Percentiles rank a stretch among this genome's conserved stretches.
These are phyloP conservation scores for Pachyseris speciosa DNA, from an alignment of 64 coral and sea anemone species.

Conservation along the genomic window DNA sequence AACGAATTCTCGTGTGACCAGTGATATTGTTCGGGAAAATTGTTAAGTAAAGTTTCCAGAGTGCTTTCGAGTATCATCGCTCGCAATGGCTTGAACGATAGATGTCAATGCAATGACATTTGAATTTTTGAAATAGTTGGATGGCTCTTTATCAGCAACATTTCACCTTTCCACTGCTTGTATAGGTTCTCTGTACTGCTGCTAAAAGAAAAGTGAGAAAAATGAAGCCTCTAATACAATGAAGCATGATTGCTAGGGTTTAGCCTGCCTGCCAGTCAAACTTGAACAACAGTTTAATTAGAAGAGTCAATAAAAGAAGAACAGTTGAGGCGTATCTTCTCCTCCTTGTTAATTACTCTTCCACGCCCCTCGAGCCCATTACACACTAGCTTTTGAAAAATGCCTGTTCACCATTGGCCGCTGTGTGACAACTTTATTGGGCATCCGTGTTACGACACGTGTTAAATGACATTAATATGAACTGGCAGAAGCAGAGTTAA, in stretches of 20 bases:
- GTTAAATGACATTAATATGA: constrained; percentile 66
- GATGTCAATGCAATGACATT: not conserved
- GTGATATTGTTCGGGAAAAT: not conserved
- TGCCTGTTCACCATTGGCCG: constrained; percentile 57
- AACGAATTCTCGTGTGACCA: too few species aligned
- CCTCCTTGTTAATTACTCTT: constrained; percentile 87
- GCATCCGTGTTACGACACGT: constrained; percentile 72
- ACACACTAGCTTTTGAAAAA: constrained; percentile 61
- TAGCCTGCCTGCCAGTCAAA: not conserved
- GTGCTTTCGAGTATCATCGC: not conserved
- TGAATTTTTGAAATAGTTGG: not conserved
- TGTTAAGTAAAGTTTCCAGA: not conserved
- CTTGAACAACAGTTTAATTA: constrained; percentile 59
- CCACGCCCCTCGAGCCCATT: constrained; percentile 78
- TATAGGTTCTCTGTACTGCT: not conserved
- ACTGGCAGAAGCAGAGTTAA: constrained; percentile 46
- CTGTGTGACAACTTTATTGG: constrained; percentile 53
- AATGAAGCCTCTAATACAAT: not conserved
- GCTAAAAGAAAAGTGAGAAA: not conserved
- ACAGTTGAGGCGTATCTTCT: constrained; percentile 70
- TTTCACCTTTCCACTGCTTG: not conserved
- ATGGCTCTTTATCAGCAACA: not conserved
- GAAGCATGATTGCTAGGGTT: not conserved
- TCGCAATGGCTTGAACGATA: not conserved
- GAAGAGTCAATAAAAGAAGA: constrained; percentile 73